phyloP scores from a whole-genome alignment of 2,888 invertebrate species.

The Lingula anatina region DNA sequence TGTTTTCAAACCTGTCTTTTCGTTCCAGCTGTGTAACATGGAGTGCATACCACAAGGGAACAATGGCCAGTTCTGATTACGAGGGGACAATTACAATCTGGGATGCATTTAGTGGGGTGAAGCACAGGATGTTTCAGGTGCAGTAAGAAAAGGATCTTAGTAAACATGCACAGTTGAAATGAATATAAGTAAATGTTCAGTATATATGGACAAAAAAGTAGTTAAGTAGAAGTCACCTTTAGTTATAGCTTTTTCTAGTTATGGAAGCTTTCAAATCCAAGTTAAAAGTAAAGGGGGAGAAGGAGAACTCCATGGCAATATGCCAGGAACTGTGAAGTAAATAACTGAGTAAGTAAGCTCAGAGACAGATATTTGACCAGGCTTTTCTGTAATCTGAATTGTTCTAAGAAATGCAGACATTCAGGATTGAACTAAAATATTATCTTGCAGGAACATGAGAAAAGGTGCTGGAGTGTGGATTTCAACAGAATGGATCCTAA shows the following conservation, averaged over 20 bases:
- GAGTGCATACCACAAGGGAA: constrained; percentile 85
- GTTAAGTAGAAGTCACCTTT: too few species aligned
- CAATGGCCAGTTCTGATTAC: constrained; percentile 87
- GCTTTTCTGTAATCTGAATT: background rate
- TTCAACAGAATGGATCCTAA: constrained; percentile 87
- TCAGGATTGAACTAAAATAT: background rate
- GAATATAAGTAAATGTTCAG: too few species aligned
- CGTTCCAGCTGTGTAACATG: constrained; percentile 77
- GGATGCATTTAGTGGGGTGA: constrained; percentile 73
- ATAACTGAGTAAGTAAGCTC: too few species aligned
- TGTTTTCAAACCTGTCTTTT: background rate
- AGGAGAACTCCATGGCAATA: too few species aligned
- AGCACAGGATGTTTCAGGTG: constrained; percentile 64
- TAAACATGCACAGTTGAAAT: too few species aligned
- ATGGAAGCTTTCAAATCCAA: too few species aligned
- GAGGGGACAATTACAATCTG: constrained; percentile 90
- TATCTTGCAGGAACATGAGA: constrained; percentile 65
- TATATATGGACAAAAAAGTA: too few species aligned
- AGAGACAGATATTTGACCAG: too few species aligned
- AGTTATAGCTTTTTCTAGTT: too few species aligned
- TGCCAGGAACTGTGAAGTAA: too few species aligned
- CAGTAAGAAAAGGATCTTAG: too few species aligned
- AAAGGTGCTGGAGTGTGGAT: constrained; percentile 93
- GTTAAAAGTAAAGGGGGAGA: too few species aligned
- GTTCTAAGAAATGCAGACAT: background rate